phyloP scores from a whole-genome alignment of 2,888 invertebrate species.

The Encarsia formosa region DNA sequence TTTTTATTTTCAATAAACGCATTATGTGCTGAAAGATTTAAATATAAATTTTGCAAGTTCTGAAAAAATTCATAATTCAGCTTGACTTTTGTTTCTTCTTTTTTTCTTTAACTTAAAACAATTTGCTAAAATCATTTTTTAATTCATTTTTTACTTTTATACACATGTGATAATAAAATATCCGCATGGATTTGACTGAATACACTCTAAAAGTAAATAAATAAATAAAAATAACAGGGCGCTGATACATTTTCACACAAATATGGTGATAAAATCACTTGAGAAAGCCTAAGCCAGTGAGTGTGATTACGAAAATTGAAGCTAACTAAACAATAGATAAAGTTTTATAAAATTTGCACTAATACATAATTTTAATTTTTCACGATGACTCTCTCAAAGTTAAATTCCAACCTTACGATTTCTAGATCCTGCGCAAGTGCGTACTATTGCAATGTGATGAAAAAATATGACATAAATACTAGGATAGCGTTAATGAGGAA shows the following conservation, averaged over 20 bases:
- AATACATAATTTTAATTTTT: no score
- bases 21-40: neutral
- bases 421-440: no score
- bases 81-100: no score
- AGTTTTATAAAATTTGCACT: no score
- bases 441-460: neutral
- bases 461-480: neutral
- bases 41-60: neutral
- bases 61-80: no score
- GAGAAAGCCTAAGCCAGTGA: constrained; percentile 11
- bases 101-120: constrained; percentile 5
- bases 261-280: neutral
- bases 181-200: constrained; percentile 41
- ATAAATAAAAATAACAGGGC: neutral
- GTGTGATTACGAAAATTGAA: constrained; percentile 7
- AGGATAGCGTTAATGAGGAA: neutral
- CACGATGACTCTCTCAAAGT: no score
- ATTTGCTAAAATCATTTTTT: neutral
- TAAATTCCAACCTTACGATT: no score
- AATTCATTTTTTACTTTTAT: constrained; percentile 13
- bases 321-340: constrained; percentile 10
- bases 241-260: neutral
- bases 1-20: neutral
- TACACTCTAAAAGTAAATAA: constrained; percentile 35
- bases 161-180: constrained; percentile 1